Conservation (phyloP, 30 jellyfish, hydroid and myxozoan species). For the Aurelia aurita complex sp. Pacific region DNA sequence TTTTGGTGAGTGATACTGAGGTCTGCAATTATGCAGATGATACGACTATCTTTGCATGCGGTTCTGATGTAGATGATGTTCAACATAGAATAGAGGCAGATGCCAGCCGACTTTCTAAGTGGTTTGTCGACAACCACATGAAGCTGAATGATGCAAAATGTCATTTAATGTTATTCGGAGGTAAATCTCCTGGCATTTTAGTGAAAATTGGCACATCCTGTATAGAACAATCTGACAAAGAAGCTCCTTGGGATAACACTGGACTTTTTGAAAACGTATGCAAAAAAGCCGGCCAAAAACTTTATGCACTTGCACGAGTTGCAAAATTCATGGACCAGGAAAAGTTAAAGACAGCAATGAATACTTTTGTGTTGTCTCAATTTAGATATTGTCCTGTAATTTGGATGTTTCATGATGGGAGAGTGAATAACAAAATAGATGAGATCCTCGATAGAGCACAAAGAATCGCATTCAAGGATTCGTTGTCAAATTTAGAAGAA, state of each 20-base stretch:
- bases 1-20: no score
- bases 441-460: background rate
- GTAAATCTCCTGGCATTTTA: background rate
- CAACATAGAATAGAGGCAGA: no score
- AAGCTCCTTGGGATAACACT: conserved; percentile 37
- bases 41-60: no score
- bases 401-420: conserved; percentile 24
- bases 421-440: background rate
- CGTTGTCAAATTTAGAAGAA: background rate
- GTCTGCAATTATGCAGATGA: no score
- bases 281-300: conserved; percentile 63
- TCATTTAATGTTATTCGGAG: conserved; percentile 27
- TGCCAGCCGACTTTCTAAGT: background rate
- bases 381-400: conserved; percentile 17
- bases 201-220: background rate
- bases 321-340: conserved; percentile 24
- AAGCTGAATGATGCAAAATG: conserved; percentile 39
- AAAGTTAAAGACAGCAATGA: conserved; percentile 21
- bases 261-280: conserved; percentile 34
- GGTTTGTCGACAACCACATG: conserved; percentile 6
- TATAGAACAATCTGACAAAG: no score
- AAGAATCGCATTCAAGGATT: background rate
- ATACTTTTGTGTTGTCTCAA: conserved; percentile 14
- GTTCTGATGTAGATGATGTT: background rate
- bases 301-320: conserved; percentile 62